Evolutionary conservation across 2,888 invertebrate species (phyloP).

Genomic region (Resseliella maxima): DNA sequence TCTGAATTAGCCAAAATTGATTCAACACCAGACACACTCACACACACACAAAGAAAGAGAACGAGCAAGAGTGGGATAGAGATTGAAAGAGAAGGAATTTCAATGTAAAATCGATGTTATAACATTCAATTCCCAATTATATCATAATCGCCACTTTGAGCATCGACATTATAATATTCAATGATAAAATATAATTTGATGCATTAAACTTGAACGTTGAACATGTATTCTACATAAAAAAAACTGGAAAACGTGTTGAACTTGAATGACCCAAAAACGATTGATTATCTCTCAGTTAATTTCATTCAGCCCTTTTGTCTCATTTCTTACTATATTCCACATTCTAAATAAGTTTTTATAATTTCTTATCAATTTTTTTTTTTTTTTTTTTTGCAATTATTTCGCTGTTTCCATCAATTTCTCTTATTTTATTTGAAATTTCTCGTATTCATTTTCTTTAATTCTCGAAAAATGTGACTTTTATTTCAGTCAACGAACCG

Average conservation of each 20-base stretch:
- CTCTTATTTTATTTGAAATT: slow-evolving; percentile 53
- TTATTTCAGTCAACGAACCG: slow-evolving; percentile 79
- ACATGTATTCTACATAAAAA: not conserved
- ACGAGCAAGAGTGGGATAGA: not conserved
- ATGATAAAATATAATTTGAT: no score
- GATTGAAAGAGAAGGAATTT: not conserved
- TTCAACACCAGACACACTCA: not conserved
- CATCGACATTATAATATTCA: no score
- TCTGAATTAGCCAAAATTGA: not conserved
- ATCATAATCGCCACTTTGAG: not conserved
- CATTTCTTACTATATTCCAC: no score
- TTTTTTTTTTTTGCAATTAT: not conserved
- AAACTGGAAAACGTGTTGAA: not conserved
- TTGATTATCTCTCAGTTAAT: not conserved
- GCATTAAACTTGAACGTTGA: not conserved
- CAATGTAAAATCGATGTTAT: slow-evolving; percentile 2
- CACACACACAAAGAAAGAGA: no score
- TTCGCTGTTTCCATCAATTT: not conserved
- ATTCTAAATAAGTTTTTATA: no score
- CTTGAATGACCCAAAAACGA: not conserved
- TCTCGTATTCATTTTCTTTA: no score
- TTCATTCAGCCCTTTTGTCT: not conserved
- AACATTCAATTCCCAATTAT: not conserved
- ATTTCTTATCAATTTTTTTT: no score
- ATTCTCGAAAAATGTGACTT: no score